Base-by-base conservation (phyloP, 1,140 invertebrate genomes). In the Calliopsis andreniformis region DNA sequence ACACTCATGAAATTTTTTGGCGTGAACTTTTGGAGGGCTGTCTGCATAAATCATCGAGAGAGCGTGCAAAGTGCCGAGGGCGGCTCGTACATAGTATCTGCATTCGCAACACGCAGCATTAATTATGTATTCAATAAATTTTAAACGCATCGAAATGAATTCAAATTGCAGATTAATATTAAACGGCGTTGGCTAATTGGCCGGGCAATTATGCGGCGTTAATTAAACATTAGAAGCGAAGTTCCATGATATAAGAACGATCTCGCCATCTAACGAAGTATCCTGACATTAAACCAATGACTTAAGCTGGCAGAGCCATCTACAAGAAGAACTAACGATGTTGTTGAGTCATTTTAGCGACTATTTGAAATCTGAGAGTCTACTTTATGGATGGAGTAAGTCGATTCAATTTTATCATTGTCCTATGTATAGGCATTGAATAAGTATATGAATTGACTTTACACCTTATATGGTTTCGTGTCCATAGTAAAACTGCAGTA, bases 161-260 rank as follows among this genome's bases (percentile, higher is more conserved):
- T 91, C 88, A 88, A 91, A 91, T 91, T 87, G 88, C 83, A 88
- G 87, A 91, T 91, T 89, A 92, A 91, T 91, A 91, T 90, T 88
- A 86, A 91, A 87, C 87, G 84, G 81, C 66, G 79, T 79, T 62
- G 70, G 71, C 85, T 91, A 91, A 92, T 91, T 90, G 87, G 85
- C 67, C 79, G 76, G 75, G 86, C 88, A 88, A 90, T 91, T 90
- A 89, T 89, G 82, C 86, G 70, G 81, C 78, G 86, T 89, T 89
- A 90, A 91, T 91, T 89, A 90, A 90, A 90, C 88, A 90, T 91
- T 88, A 89, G 85, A 56, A 55, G 78, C 47, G 59, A 53, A 30
- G 62, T 56, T 67, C 58, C 28, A 47, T 51, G 39, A 67, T 66
- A 16, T 61, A 45, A 66, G 51, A 47, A 64, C 20, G 25, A 35